phyloP scores from a whole-genome alignment of 2,888 invertebrate species.

The Iselma pallidipennis region DNA sequence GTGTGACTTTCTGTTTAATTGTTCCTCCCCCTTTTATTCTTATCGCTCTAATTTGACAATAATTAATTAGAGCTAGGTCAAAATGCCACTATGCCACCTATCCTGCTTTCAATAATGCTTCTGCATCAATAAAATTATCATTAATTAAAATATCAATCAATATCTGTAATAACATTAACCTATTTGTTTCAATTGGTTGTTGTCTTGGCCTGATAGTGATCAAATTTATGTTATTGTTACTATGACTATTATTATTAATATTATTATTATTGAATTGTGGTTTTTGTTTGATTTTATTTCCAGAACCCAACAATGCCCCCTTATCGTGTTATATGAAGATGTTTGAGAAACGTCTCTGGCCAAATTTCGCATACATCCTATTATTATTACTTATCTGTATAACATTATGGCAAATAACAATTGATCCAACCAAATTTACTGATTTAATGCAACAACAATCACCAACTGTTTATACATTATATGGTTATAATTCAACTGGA shows the following conservation, averaged over 20 bases:
- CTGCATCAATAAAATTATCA: too few species aligned
- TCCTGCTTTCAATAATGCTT: too few species aligned
- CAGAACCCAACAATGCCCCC: background rate
- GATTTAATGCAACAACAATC: conserved; percentile 6
- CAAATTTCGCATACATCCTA: conserved; percentile 31
- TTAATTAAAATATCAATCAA: too few species aligned
- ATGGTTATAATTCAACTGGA: conserved; percentile 32
- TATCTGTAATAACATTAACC: too few species aligned
- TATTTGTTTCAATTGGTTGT: too few species aligned
- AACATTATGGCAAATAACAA: conserved; percentile 34
- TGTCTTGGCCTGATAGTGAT: too few species aligned
- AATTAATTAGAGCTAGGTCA: too few species aligned
- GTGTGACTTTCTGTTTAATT: too few species aligned
- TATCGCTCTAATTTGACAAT: too few species aligned
- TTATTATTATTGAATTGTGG: background rate
- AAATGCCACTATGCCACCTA: too few species aligned
- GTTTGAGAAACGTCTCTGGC: conserved; percentile 39
- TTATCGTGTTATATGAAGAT: conserved; percentile 27
- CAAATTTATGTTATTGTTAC: background rate
- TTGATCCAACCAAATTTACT: conserved; percentile 5
- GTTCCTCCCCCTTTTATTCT: too few species aligned
- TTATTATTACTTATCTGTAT: conserved; percentile 28
- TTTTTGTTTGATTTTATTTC: background rate
- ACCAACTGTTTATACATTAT: conserved; percentile 33
- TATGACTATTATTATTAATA: background rate